These are phyloP conservation scores for Perithous albicinctus DNA, from an alignment of 2,888 invertebrate genomes.

Conservation along the genomic window DNA sequence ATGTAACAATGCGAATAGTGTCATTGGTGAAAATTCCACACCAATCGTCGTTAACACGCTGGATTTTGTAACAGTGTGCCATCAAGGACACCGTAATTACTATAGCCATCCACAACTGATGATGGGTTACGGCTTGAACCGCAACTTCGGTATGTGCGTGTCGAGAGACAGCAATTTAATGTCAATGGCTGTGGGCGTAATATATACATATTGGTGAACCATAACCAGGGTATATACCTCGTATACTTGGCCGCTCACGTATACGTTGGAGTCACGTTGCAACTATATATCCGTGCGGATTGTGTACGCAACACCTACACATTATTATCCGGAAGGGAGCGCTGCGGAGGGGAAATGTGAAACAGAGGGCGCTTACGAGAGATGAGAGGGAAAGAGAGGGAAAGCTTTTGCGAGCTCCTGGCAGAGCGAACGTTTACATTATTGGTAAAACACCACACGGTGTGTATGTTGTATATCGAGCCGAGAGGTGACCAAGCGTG, in stretches of 20 bases:
- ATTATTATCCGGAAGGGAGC: slow-evolving; percentile 36
- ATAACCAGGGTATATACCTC: slow-evolving; percentile 6
- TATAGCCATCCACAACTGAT: not conserved
- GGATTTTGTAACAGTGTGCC: not conserved
- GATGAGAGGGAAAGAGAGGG: slow-evolving; percentile 26
- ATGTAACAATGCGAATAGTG: no score
- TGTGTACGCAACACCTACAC: slow-evolving; percentile 48
- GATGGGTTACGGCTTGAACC: not conserved
- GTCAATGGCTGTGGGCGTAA: slow-evolving; percentile 7
- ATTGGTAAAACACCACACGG: slow-evolving; percentile 61
- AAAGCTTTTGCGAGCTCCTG: slow-evolving; percentile 36
- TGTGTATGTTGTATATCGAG: slow-evolving; percentile 27
- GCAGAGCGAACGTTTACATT: slow-evolving; percentile 63
- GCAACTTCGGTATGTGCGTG: not conserved
- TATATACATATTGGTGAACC: slow-evolving; percentile 1
- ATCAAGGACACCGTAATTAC: not conserved
- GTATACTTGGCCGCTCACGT: not conserved
- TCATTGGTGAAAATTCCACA: no score
- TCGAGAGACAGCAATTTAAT: not conserved
- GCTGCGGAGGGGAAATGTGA: slow-evolving; percentile 17
- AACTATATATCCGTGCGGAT: not conserved
- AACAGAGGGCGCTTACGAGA: slow-evolving; percentile 13
- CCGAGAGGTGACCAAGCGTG: slow-evolving; percentile 15
- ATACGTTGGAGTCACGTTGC: slow-evolving; percentile 17
- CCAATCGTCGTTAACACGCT: not conserved